These are phyloP conservation scores for Perca fluviatilis DNA, from an alignment of 2,113 vertebrate species.

Conservation along the genomic window DNA sequence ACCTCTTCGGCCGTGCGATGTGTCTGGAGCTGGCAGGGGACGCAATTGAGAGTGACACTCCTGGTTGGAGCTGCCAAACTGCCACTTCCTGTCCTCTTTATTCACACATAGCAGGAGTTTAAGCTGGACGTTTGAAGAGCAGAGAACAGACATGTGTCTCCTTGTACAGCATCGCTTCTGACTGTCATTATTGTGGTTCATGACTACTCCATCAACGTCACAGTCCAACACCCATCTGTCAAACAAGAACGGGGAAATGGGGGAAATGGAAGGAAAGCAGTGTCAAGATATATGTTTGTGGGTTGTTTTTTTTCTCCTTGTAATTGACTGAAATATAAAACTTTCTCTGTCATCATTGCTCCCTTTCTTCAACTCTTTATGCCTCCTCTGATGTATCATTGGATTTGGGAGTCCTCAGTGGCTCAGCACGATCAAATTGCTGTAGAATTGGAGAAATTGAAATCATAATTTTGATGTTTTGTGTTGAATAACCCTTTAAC, in stretches of 20 bases:
- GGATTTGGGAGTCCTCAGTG: constrained; percentile 69
- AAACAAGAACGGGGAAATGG: constrained; percentile 43
- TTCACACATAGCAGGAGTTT: constrained; percentile 85
- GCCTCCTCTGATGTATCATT: constrained; percentile 65
- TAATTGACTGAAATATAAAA: constrained; percentile 71
- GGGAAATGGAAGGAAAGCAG: constrained; percentile 26
- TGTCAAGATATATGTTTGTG: not conserved
- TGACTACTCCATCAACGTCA: constrained; percentile 75
- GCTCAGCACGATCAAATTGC: constrained; percentile 76
- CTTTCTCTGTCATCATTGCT: constrained; percentile 51
- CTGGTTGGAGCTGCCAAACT: constrained; percentile 89
- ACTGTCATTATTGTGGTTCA: constrained; percentile 83
- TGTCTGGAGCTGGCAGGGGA: constrained; percentile 86
- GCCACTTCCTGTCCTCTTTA: constrained; percentile 88
- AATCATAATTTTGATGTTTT: constrained; percentile 81
- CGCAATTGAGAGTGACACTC: constrained; percentile 87
- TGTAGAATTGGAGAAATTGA: constrained; percentile 83
- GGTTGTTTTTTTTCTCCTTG: constrained; percentile 20
- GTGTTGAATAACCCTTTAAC: constrained; percentile 77
- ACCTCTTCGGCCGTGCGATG: constrained; percentile 82
- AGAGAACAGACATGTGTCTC: constrained; percentile 87
- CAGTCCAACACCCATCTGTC: constrained; percentile 51
- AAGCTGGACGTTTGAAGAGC: constrained; percentile 83
- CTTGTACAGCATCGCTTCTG: constrained; percentile 79
- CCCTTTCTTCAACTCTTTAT: constrained; percentile 49